Base-by-base conservation (phyloP, 2,888 invertebrate genomes). In the Drosophila borealis region DNA sequence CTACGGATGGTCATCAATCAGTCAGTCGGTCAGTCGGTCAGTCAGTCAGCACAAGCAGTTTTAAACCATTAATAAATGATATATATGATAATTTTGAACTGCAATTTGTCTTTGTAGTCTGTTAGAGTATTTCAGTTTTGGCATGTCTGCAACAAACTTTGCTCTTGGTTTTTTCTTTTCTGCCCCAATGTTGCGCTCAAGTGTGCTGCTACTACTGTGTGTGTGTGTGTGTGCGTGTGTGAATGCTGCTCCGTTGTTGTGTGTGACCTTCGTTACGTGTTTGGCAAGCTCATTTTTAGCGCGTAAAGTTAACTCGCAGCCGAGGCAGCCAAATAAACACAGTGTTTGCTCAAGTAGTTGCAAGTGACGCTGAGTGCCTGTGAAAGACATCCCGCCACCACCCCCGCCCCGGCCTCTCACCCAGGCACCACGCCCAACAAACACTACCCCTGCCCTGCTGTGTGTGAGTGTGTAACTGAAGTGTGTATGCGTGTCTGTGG, bases 201-300 rank as follows among this genome's bases (percentile, higher is more conserved):
- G 77, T 63, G 21, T 64, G 71, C 60, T 71, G 67, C 67, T 45
- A 33, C 45, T 49, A 50, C 56, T 54, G 21, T 13, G 17, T 48
- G 54, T 42, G 19, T 54, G 48, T 41, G 37, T 33, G 37, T 63
- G 50, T 56, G 63, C 45, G 50, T 25, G 21, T 50, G 41, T 54
- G 68, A 13, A 17, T 63, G 55, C 36, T 56, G 39, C 41, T 45
- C 9, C 33, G 64, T 50, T 74, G 75, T 61, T 80, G 74, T 87
- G 79, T 86, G 79, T 86, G 86, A 89, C 89, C 86, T 86, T 89
- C 88, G 88, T 85, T 84, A 84, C 81, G 84, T 81, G 88, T 84
- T 78, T 88, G 88, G 80, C 80, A 86, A 86, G 86, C 89, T 88
- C 88, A 86, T 86, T 88, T 88, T 81, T 80, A 86, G 88, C 78